phyloP scores from a whole-genome alignment of 1,140 invertebrate species.

The Caenorhabditis remanei region DNA sequence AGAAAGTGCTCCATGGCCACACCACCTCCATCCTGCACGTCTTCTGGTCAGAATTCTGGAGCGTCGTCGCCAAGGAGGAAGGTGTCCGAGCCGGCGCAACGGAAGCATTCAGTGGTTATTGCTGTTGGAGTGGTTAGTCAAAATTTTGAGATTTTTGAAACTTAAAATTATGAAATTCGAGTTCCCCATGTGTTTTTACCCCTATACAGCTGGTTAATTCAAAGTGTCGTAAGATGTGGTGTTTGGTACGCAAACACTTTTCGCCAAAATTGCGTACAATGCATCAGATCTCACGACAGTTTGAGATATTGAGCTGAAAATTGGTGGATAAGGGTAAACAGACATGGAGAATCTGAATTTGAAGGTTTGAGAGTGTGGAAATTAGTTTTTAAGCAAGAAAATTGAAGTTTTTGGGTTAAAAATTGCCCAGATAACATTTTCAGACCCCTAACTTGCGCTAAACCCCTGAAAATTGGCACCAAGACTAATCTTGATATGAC shows the following conservation, averaged over 20 bases:
- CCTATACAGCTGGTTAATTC: not conserved
- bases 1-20: not conserved
- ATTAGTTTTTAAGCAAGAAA: not conserved
- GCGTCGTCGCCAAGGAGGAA: constrained; percentile 27
- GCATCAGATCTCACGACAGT: not conserved
- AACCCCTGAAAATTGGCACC: not conserved
- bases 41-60: not conserved
- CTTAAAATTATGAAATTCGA: not conserved
- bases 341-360: not conserved
- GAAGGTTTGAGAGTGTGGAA: not conserved
- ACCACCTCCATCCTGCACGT: not conserved
- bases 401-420: not conserved
- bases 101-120: constrained; percentile 31
- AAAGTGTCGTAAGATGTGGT: not conserved
- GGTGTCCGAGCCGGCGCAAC: not conserved
- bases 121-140: constrained; percentile 36
- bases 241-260: not conserved
- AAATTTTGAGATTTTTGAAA: not conserved
- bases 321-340: not conserved
- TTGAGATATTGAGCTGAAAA: not conserved
- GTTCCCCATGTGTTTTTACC: not conserved
- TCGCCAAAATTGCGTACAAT: not conserved
- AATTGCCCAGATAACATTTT: too few relatives aligned
- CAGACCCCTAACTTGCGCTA: too few relatives aligned
- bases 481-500: too few relatives aligned